Base-by-base conservation (phyloP, 2,113 vertebrate genomes). In the Vimba vimba region DNA sequence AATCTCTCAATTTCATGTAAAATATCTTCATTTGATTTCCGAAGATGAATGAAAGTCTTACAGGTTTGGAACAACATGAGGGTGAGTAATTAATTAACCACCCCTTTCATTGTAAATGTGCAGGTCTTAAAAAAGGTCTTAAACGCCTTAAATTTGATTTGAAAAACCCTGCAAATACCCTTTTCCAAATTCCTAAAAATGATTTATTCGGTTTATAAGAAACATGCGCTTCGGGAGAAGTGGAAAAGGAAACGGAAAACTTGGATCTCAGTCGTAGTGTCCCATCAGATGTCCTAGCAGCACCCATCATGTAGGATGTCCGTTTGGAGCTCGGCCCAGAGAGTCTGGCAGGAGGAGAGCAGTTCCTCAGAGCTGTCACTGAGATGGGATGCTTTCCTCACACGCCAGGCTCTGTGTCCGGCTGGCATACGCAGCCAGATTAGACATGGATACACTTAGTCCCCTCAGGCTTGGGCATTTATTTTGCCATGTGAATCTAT, bases 361-460 rank as follows among this genome's bases (percentile, higher is more conserved):
- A 77, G 27, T 30, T 73, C 60, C 69, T 30, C 30, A 30, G 43
- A 23, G n/a, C 47, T 50, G 68, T 74, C 76, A 25, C 27, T 17
- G 23, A 68, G 39, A 62, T 57, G 73, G 57, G 39, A 62, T 45
- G 80, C 73, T 77, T 21, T 82, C 79, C 57, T 86, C 43, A 9
- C 86, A 30, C 25, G 43, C 66, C 71, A 82, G 47, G 25, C n/a
- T 47, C 73, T 45, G 43, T 74, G 68, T 36, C 85, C 50, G 66
- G 43, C 84, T 64, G 39, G 75, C 23, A 19, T 79, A 60, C 25
- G 57, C 81, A 88, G 86, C 59, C 55, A 55, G 85, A 88, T 86
- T 88, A 86, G 82, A 84, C 69, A 79, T 64, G 84, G 85, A 86
- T 66, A 80, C 60, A 11, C 81, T 74, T 33, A 50, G 57, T 33